Base-by-base conservation (phyloP, 2,888 invertebrate genomes). In the Saturnia pavonia region DNA sequence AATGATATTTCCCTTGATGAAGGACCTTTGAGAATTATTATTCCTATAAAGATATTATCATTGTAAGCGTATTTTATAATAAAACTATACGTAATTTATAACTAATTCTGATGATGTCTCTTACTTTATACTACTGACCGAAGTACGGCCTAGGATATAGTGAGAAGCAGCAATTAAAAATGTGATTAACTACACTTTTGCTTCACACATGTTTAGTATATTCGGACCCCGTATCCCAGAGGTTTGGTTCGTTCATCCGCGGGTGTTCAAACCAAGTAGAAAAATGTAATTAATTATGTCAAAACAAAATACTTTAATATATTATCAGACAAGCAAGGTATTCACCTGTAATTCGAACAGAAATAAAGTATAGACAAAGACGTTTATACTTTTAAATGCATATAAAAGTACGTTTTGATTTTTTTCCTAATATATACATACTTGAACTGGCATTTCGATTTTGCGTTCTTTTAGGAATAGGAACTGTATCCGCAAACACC, bases 291-390 rank as follows among this genome's bases (percentile, higher is more conserved):
- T 11, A 2, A 60, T 25, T 27, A 14, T 60, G 57, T 60, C 22
- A 22, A 54, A 54, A 22, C 22, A 54, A 22, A 22, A 54, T 54
- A 54, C 8, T 22, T 22, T 22, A 54, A 54, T 54, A 54, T 54
- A 11, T 54, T 12, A 22, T 54, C 22, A 22, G 54, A 22, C 54
- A 54, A n/a, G 1, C 54, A 54, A 19, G n/a, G 22, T 54, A 16
- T 51, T 19, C 72, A 71, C 71, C 22, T 22, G 25, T 12, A 60
- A 60, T 27, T 25, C 57, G 27, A 25, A 25, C 57, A 27, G 57
- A 60, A 60, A 60, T 60, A 60, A 16, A 16, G 25, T 60, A 60
- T 27, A 60, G 57, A 60, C 57, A 27, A 60, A 60, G 57, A 25
- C 27, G 27, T 60, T 60, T 27, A 27, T 25, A 60, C 27, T 60